Percentiles rank a stretch among this genome's conserved stretches.
Evolutionary conservation across 2,113 vertebrate genomes (phyloP).

Genomic region (Siniperca chuatsi): DNA sequence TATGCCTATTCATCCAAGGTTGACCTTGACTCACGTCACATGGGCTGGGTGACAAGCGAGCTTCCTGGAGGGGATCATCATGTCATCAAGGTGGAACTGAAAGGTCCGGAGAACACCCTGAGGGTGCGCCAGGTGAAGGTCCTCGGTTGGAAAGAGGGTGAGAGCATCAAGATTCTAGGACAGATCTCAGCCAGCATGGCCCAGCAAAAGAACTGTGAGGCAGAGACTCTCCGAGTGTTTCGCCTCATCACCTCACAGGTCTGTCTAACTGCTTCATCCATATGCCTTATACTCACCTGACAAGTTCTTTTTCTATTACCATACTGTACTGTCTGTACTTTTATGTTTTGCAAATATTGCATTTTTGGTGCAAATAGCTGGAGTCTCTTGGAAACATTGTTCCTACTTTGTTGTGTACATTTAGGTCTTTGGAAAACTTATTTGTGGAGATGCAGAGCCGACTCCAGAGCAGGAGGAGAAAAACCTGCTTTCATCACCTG

Average conservation of each 20-base stretch:
- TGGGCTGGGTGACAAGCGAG: constrained; percentile 98
- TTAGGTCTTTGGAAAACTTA: constrained; percentile 98
- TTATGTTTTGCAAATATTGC: neutral
- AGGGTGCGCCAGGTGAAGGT: constrained; percentile 99
- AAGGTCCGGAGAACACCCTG: constrained; percentile 97
- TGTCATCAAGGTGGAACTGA: constrained; percentile 97
- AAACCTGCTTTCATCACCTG: constrained; percentile 94
- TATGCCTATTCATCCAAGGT: constrained; percentile 80
- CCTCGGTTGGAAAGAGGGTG: constrained; percentile 97
- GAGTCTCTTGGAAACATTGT: neutral
- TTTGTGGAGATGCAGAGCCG: constrained; percentile 97
- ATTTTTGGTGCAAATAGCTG: neutral
- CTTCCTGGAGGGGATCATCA: constrained; percentile 96
- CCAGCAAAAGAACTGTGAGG: constrained; percentile 98
- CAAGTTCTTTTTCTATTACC: neutral
- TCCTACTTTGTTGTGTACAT: constrained; percentile 1
- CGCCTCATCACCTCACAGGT: constrained; percentile 99
- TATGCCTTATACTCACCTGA: neutral
- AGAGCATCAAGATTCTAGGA: constrained; percentile 96
- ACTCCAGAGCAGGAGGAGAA: constrained; percentile 99
- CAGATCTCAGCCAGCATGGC: constrained; percentile 96
- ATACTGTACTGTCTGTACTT: neutral
- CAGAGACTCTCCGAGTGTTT: constrained; percentile 95
- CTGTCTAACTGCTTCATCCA: neutral
- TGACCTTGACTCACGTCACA: constrained; percentile 97